Evolutionary conservation across 2,113 vertebrate species (phyloP), one percentile per base, ranked within the genome.

Genomic region (Trematocara stigmaticum): DNA sequence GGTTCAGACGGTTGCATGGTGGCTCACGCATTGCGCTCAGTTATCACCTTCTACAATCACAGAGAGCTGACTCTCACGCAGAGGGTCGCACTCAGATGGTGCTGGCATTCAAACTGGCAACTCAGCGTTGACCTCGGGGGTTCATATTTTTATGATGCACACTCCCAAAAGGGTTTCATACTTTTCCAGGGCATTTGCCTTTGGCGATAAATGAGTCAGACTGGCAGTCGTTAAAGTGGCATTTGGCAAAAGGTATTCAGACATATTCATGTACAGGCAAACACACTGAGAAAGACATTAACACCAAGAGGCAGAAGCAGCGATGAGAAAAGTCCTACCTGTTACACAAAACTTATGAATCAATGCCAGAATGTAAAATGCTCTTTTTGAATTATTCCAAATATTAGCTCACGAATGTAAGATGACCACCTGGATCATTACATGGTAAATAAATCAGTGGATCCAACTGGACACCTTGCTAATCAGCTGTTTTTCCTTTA

Each of bases 1-100:
- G 71, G 87, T 38, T 88, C 88, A 91, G 85, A 57, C 26, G 12
- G 57, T 78, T 52, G 66, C 82, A 47, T 87, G 78, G 69, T 51
- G 82, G 79, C 66, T n/a, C 26, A 20, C 18, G 61, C 88, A 95
- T 96, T 86, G 66, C 78, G 89, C 31, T 38, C 20, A 42, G 38
- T 88, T 94, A n/a, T 79, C 91, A 88, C 87, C 29, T 90, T 95
- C 91, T 92, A 20, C 66, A 78, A 20, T 92, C 84, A 80, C 91
- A 81, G 55, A 79, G 93, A 94, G 92, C 94, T 94, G 94, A 94
- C 53, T 49, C 80, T 51, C 80, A 82, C 53, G 42, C 84, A 76
- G 53, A 20, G 61, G 18, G 56, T 53, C 23, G 7, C 29, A 9
- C 18, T 26, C 35, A 35, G 82, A 5, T 53, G 40, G 18, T 55